Evolutionary conservation across 1,140 invertebrate species (phyloP).

Genomic region (Coboldia fuscipes): DNA sequence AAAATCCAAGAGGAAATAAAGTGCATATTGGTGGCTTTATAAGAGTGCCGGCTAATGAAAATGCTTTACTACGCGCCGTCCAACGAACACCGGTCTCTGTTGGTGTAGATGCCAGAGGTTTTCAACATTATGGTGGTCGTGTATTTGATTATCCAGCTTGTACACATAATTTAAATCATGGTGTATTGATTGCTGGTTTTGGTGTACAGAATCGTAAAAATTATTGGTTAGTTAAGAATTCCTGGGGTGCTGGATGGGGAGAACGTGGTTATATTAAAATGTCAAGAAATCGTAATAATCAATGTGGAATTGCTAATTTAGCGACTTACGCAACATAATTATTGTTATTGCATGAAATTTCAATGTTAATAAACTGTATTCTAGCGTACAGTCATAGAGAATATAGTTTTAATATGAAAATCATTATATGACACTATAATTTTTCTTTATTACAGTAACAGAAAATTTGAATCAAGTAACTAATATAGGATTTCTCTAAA

Average conservation of each 20-base stretch:
- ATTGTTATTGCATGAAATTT: too few species aligned
- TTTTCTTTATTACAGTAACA: too few species aligned
- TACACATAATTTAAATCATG: conserved; percentile 54
- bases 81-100: conserved; percentile 63
- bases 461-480: too few species aligned
- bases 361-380: too few species aligned
- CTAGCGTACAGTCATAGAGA: too few species aligned
- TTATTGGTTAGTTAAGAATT: conserved; percentile 49
- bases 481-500: too few species aligned
- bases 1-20: too few species aligned
- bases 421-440: too few species aligned
- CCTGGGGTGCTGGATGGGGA: conserved; percentile 31
- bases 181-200: conserved; percentile 52
- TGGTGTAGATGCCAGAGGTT: conserved; percentile 77
- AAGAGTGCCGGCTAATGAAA: too few species aligned
- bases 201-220: conserved; percentile 34
- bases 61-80: too few species aligned
- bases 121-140: conserved; percentile 39
- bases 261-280: conserved; percentile 37
- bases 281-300: conserved; percentile 32
- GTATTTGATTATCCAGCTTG: conserved; percentile 40
- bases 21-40: too few species aligned
- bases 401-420: too few species aligned
- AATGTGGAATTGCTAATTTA: conserved; percentile 37
- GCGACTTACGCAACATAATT: conserved; percentile 17